Base-by-base conservation (phyloP, 2,888 invertebrate genomes). In the Schrankia costaestrigalis region DNA sequence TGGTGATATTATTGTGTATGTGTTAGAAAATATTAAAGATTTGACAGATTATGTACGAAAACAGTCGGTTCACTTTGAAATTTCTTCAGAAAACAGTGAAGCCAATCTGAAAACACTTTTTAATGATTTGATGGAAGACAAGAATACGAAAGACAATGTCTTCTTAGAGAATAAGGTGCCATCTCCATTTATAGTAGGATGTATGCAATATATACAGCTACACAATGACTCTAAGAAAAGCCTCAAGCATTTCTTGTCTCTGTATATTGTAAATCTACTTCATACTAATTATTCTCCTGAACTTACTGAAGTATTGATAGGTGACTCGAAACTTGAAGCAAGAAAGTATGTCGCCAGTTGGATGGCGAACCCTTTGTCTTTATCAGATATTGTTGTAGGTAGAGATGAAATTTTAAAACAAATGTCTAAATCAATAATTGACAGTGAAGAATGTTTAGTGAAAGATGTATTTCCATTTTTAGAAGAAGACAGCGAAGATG, bases 231-330 rank as follows among this genome's bases (percentile, higher is more conserved):
- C 63, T 2, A 82, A 78, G 41, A 83, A 81, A 41, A 63, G 46
- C 46, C 63, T 87, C 11, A 80, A 82, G 54, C 59, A 74, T 29
- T 87, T 86, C 36, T 42, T 87, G 11, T 82, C 78, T n/a, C 47
- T 81, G 11, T 85, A 83, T 42, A 62, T 84, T 6, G 61, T 87
- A n/a, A 89, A 91, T 69, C 82, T 91, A 46, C 78, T 92, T 13
- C 92, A 93, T 60, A 81, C 78, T 34, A 92, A 92, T 73, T 89
- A 89, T 43, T 79, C 84, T 1, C 86, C 89, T 1, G 79, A 83
- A 28, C 56, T 87, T 33, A 86, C 91, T 2, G 80, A 86, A 46
- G 63, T 81, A 17, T 63, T 91, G 26, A 76, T 89, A 25, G 74
- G 82, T n/a, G 84, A 86, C 52, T 81, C 81, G 24, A 77, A 90